phyloP scores from a whole-genome alignment of 2,113 vertebrate genomes.

The Stictonetta naevosa region DNA sequence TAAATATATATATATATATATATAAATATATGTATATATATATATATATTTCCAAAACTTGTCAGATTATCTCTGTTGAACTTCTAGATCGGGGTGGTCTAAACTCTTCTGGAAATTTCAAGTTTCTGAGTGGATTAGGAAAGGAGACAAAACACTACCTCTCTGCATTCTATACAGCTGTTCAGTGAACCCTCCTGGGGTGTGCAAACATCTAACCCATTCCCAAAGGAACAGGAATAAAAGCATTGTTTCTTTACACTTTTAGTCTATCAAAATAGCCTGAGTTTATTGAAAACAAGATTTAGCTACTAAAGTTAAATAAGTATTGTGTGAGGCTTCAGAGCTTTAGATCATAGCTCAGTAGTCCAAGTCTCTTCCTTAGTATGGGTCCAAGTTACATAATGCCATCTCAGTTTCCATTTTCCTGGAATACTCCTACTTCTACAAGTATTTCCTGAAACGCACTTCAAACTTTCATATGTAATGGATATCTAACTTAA shows the following conservation, averaged over 20 bases:
- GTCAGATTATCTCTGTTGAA: neutral
- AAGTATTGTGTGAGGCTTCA: neutral
- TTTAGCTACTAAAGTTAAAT: neutral
- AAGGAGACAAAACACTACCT: neutral
- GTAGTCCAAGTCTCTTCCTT: neutral
- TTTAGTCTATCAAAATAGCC: neutral
- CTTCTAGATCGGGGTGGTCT: neutral
- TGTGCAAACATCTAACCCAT: neutral
- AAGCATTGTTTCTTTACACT: neutral
- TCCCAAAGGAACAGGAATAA: neutral
- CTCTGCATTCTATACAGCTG: neutral
- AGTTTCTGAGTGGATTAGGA: neutral
- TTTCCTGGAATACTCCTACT: neutral
- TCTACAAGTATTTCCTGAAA: neutral
- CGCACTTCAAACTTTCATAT: neutral
- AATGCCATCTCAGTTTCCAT: conserved; percentile 7
- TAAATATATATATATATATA: neutral
- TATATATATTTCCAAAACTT: neutral
- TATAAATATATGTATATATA: too few relatives aligned
- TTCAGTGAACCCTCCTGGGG: neutral
- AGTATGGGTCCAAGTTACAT: neutral
- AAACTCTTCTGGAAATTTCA: neutral
- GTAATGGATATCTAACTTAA: neutral
- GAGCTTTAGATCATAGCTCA: neutral
- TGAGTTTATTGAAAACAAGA: neutral